A percentile compares a stretch with the other conserved stretches of the same genome.
phyloP scores from a whole-genome alignment of 35 echinoderm and acorn worm genomes.

The Nesometra sesokonis region DNA sequence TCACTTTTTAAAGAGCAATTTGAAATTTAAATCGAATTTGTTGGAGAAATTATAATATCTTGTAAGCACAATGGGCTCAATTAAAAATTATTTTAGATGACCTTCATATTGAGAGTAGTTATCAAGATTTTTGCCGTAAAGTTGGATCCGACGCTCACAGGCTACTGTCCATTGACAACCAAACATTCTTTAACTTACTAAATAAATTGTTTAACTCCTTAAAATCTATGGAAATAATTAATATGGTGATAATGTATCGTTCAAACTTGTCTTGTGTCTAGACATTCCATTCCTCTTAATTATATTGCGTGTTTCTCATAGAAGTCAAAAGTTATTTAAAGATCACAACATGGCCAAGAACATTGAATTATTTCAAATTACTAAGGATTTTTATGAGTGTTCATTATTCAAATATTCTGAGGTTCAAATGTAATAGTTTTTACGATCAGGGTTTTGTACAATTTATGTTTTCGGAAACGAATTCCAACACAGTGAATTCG shows the following conservation, averaged over 20 bases:
- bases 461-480: background rate
- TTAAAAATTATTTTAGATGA: background rate
- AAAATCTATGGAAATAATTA: too few relatives aligned
- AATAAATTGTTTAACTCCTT: too few relatives aligned
- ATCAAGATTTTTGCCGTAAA: background rate
- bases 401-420: background rate
- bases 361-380: background rate
- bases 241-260: too few relatives aligned
- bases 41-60: background rate
- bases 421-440: background rate
- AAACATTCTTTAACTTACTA: too few relatives aligned
- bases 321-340: background rate
- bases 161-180: background rate
- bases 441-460: background rate
- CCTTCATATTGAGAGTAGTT: background rate
- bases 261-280: background rate
- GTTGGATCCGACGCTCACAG: background rate
- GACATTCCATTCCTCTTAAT: background rate
- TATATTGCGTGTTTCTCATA: background rate
- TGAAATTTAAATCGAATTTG: background rate
- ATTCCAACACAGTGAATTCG: background rate
- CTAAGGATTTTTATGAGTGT: background rate
- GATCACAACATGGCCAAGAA: background rate
- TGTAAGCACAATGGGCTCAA: background rate
- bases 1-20: background rate